These are phyloP conservation scores for Catagonus wagneri DNA, from an alignment of 2,113 vertebrate species.

Conservation along the genomic window DNA sequence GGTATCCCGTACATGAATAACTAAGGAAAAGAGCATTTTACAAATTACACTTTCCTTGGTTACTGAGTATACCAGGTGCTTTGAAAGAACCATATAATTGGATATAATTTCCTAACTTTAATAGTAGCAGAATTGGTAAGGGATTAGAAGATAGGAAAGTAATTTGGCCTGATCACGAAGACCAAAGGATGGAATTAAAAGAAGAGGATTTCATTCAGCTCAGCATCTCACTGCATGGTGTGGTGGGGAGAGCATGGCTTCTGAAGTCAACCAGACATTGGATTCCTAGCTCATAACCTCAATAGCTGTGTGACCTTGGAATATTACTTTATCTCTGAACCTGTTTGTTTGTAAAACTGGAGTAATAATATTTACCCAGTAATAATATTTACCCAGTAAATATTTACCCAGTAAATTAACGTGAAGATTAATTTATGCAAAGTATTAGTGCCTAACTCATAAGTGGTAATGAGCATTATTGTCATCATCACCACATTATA, in stretches of 20 bases:
- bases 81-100: not conserved
- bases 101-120: constrained; percentile 45
- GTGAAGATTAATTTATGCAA: not conserved
- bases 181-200: not conserved
- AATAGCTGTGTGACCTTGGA: not conserved
- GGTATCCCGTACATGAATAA: not conserved
- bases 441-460: not conserved
- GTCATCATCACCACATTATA: not conserved
- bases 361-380: not conserved
- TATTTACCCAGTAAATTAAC: not conserved
- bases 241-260: not conserved
- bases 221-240: not conserved
- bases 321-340: not conserved
- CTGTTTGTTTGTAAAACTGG: not conserved
- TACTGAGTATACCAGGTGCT: not conserved
- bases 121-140: not conserved
- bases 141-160: not conserved
- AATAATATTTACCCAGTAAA: not conserved
- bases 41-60: constrained; percentile 18
- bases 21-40: constrained; percentile 21
- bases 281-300: not conserved
- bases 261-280: not conserved
- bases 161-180: not conserved
- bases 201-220: not conserved
- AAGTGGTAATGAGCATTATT: not conserved